Evolutionary conservation across 2,888 invertebrate genomes (phyloP), one percentile per base, ranked within the genome.

Genomic region (Rhimphoctona megacephalus): DNA sequence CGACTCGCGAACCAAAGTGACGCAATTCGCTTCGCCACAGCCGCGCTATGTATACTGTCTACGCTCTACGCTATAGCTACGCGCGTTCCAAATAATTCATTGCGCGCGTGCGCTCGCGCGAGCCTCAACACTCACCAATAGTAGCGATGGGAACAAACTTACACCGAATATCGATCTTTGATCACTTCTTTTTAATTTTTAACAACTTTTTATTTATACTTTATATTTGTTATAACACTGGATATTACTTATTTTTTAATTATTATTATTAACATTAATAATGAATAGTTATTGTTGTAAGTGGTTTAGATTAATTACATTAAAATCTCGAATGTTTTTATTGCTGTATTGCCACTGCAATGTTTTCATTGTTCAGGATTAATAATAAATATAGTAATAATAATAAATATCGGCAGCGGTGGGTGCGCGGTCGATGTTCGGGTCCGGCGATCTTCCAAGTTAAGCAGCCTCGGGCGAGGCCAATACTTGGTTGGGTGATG

Each of bases 21-120:
- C 92, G 92, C 91, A 91, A 92, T 90, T 89, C 89, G 85, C 90
- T 80, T 64, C 85, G 77, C 57, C 78, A 69, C 74, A 69, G 77
- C 77, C 49, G 61, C 79, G 79, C 70, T 83, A 25, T 81, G 46
- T 73, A 49, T 73, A 85, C 43, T 57, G 80, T 66, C 83, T 82
- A 81, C 78, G 76, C 73, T 80, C n/a, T 83, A 73, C 64, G 81
- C 66, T 52, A 61, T 25, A 84, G 67, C 64, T 78, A 80, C 85
- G 83, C 81, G 76, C 81, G 49, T 84, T 80, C 82, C 83, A 84
- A 85, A 87, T 87, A 87, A 85, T 81, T 84, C 76, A 84, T 85
- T 80, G 84, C 85, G 83, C 80, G 87, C 83, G 83, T 73, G 87
- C 73, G 73, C 70, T 66, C 82, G 54, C 72, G 77, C 39, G 64